These are phyloP conservation scores for Eupithecia subfuscata DNA, from an alignment of 2,888 invertebrate species.

Conservation along the genomic window DNA sequence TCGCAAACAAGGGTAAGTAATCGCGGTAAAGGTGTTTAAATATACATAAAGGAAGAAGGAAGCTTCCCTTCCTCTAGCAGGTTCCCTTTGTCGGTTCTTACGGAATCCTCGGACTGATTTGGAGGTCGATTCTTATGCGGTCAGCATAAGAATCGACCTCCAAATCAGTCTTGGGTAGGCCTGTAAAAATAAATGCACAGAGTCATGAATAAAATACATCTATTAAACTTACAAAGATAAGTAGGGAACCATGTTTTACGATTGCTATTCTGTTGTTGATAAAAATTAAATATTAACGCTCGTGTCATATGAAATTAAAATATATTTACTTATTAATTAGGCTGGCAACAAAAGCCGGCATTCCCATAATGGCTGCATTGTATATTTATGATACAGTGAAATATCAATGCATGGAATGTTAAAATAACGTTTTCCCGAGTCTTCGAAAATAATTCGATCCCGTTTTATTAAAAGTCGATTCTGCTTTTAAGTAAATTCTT, in stretches of 20 bases:
- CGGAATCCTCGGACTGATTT: too few species aligned
- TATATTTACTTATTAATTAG: neutral
- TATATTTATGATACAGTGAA: conserved; percentile 2
- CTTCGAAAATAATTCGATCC: neutral
- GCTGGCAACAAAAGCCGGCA: neutral
- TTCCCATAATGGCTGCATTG: neutral
- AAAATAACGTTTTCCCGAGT: neutral
- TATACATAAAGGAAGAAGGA: too few species aligned
- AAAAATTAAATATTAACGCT: neutral
- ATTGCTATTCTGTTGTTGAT: neutral
- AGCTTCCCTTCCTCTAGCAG: too few species aligned
- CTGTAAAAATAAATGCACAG: neutral
- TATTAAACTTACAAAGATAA: neutral
- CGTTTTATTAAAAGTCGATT: neutral
- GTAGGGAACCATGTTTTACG: neutral
- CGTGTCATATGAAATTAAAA: neutral
- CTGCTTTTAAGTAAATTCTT: too few species aligned
- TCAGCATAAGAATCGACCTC: too few species aligned
- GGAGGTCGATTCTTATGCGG: too few species aligned
- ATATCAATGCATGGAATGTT: neutral
- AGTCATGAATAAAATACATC: too few species aligned
- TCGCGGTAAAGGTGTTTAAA: too few species aligned
- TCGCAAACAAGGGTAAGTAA: too few species aligned
- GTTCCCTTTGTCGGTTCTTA: too few species aligned
- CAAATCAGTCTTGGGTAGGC: too few species aligned